Percentiles rank a stretch among this genome's conserved stretches.
Evolutionary conservation across 2,113 vertebrate genomes (phyloP).

Genomic region (Mastomys natalensis): DNA sequence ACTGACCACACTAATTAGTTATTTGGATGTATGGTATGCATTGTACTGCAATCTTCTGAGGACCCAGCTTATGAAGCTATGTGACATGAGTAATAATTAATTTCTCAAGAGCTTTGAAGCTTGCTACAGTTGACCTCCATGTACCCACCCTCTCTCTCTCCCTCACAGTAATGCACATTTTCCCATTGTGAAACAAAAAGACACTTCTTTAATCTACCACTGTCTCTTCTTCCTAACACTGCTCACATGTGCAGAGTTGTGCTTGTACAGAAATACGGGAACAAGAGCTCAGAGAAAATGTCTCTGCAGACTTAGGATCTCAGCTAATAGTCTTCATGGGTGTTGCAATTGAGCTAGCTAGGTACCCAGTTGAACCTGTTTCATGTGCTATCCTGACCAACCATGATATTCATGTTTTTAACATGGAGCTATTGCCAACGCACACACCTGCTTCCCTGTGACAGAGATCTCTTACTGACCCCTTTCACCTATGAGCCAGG

Average conservation of each 20-base stretch:
- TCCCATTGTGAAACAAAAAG: background rate
- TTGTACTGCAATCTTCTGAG: background rate
- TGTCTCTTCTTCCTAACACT: background rate
- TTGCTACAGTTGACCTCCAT: background rate
- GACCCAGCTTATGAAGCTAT: background rate
- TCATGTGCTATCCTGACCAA: background rate
- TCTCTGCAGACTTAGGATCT: background rate
- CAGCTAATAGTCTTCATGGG: background rate
- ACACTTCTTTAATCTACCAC: background rate
- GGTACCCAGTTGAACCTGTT: background rate
- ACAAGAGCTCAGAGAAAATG: background rate
- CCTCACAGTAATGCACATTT: background rate
- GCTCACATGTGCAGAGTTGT: background rate
- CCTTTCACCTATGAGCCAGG: background rate
- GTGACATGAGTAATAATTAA: background rate
- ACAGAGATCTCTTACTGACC: background rate
- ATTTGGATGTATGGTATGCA: background rate
- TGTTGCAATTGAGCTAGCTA: background rate
- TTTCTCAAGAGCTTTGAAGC: background rate
- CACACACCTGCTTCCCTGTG: too few species aligned
- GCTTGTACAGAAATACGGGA: constrained; percentile 14
- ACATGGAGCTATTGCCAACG: background rate
- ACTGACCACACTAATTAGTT: background rate
- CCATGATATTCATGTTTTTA: background rate
- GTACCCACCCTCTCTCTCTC: background rate